Evolutionary conservation across 2,888 invertebrate species (phyloP), one percentile per base, ranked within the genome.

Genomic region (Netelia melanura): DNA sequence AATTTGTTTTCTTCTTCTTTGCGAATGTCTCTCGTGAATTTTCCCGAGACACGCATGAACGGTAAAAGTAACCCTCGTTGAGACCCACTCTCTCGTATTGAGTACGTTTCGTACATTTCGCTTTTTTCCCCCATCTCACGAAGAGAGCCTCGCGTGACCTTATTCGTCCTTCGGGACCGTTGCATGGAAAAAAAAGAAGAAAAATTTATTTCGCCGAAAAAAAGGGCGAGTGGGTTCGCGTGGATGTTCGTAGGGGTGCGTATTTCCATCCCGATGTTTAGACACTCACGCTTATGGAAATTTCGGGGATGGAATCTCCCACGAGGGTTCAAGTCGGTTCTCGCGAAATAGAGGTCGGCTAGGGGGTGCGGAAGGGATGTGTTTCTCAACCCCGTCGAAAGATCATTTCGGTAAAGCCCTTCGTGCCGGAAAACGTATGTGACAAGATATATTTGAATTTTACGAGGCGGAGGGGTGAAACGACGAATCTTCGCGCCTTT

Each of bases 401-500:
- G 48, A 48, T 48, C 48, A 14, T 48, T 14, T 48, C 14, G 10
- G 48, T 14, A 3, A 48, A 48, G 48, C 48, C 48, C 14, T 38
- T 38, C 38, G 38, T 38, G 6, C 38, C 48, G 3, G 48, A 48
- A 48, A 48, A 48, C 14, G 48, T 48, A 48, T 48, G 48, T 48
- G 48, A 48, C 48, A 48, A 48, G 48, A 48, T 48, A 48, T 10
- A 48, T 48, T 3, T 14, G 48, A 3, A 48, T 14, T 1, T 48
- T 58, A 62, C 48, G 58, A 62, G 74, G 23, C n/a, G 23, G 44
- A 75, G 38, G 38, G 6, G 0, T 38, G 38, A 38, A 6, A 38
- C 38, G 38, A 62, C 62, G 61, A 62, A 75, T 43, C 61, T 75
- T 61, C 43, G 62, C 21, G 56, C 3, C 62, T 38, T n/a, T 14